A percentile compares a stretch with the other conserved stretches of the same genome.
Conservation (phyloP, 2,113 vertebrate species). For the Prionailurus viverrinus region DNA sequence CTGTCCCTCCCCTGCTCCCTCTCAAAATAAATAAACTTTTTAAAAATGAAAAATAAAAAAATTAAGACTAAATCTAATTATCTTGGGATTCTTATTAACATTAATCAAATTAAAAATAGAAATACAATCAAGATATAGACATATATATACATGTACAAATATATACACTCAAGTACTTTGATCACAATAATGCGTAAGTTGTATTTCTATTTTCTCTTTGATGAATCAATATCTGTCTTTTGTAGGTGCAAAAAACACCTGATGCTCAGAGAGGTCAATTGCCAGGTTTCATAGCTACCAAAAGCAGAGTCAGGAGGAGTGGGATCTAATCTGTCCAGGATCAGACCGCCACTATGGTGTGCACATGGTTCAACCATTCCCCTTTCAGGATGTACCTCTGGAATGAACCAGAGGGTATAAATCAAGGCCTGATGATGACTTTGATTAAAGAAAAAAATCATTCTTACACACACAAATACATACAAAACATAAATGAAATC, state of each 20-base stretch:
- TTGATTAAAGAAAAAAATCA: background rate
- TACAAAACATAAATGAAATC: background rate
- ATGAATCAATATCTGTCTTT: background rate
- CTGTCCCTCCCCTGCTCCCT: too few species aligned
- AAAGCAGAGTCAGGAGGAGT: background rate
- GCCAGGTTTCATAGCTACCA: background rate
- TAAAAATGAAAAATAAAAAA: background rate
- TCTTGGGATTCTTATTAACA: background rate
- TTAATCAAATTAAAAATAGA: slow-evolving; percentile 24
- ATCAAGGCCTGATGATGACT: background rate
- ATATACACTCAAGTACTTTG: background rate
- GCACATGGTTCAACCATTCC: background rate
- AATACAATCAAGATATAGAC: background rate
- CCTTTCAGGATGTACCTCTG: background rate
- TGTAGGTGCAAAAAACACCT: background rate
- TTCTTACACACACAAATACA: background rate
- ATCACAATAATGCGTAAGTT: background rate
- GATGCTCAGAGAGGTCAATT: background rate
- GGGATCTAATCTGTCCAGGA: background rate
- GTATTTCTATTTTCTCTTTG: background rate
- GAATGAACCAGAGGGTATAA: background rate
- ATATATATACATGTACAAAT: background rate
- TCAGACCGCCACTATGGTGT: background rate
- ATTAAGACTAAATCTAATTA: slow-evolving; percentile 22
- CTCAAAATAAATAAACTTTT: too few species aligned